phyloP scores from a whole-genome alignment of 2,797 vertebrate species.

The Platalea minor region DNA sequence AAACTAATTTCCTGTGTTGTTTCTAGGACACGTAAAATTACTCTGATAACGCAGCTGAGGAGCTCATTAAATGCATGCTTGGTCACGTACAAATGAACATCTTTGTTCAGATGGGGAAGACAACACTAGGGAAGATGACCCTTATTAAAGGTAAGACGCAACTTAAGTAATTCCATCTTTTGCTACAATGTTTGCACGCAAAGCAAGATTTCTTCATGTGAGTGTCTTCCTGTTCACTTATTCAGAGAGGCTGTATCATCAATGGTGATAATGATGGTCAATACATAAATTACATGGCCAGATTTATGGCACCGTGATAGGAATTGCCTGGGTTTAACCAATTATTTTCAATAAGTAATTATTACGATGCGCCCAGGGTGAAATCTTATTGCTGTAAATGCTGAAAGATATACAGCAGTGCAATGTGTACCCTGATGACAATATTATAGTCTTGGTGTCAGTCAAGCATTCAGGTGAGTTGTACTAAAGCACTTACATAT shows the following conservation, averaged over 20 bases:
- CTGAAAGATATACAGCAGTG: not conserved
- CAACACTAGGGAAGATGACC: not conserved
- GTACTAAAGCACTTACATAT: too few relatives aligned
- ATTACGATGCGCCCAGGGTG: not conserved
- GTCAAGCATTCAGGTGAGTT: not conserved
- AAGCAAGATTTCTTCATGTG: not conserved
- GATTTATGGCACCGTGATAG: not conserved
- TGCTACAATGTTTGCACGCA: not conserved
- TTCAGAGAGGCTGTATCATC: conserved; percentile 7
- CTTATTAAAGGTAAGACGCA: not conserved
- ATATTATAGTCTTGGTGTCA: not conserved
- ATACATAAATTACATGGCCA: not conserved
- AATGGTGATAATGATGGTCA: not conserved
- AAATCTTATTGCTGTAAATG: not conserved
- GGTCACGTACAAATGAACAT: not conserved
- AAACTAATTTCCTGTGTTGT: conserved; percentile 39
- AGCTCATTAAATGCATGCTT: not conserved
- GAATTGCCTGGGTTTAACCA: not conserved
- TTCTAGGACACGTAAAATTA: conserved; percentile 35
- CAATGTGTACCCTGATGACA: not conserved
- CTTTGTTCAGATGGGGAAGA: not conserved
- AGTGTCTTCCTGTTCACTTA: not conserved
- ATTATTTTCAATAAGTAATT: conserved; percentile 22
- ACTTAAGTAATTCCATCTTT: not conserved
- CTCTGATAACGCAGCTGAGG: not conserved